Conservation (phyloP, 2,797 vertebrate genomes). For the Paedocypris micromegethes region DNA sequence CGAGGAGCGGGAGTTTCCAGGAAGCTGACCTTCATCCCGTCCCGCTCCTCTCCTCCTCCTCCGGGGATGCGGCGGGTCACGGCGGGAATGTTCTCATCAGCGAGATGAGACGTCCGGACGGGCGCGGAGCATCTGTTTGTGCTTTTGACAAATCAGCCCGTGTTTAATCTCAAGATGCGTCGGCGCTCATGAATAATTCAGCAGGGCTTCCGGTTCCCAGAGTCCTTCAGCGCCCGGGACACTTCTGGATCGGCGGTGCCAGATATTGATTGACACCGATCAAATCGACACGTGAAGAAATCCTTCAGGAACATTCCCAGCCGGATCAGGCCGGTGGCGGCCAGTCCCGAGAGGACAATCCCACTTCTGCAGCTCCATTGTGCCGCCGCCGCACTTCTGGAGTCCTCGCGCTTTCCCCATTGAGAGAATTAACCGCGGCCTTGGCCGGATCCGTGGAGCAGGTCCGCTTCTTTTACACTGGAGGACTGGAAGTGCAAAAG, state of each 20-base stretch:
- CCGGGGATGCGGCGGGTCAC: slow-evolving; percentile 53
- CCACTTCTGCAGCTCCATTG: too few relatives aligned
- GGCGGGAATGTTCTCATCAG: slow-evolving; percentile 67
- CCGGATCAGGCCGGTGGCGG: too few relatives aligned
- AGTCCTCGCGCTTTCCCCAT: slow-evolving; percentile 23
- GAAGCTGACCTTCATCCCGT: slow-evolving; percentile 69
- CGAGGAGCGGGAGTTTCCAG: slow-evolving; percentile 48
- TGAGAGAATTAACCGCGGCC: slow-evolving; percentile 53
- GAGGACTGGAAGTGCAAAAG: slow-evolving; percentile 66
- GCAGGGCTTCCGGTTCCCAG: slow-evolving; percentile 41
- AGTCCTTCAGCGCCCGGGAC: not conserved
- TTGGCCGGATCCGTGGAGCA: slow-evolving; percentile 61
- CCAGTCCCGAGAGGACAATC: too few relatives aligned
- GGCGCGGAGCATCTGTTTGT: slow-evolving; percentile 77
- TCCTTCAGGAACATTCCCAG: too few relatives aligned
- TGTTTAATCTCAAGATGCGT: slow-evolving; percentile 83
- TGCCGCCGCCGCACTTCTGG: too few relatives aligned
- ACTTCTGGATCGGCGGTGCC: too few relatives aligned
- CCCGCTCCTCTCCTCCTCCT: slow-evolving; percentile 22
- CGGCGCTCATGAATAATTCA: slow-evolving; percentile 82
- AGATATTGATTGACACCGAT: too few relatives aligned
- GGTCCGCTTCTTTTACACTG: slow-evolving; percentile 65
- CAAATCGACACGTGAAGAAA: too few relatives aligned
- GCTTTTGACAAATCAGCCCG: slow-evolving; percentile 89
- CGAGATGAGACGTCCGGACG: slow-evolving; percentile 80